These are phyloP conservation scores for Carcharodon carcharias DNA, from an alignment of 2,797 vertebrate genomes.

Conservation along the genomic window DNA sequence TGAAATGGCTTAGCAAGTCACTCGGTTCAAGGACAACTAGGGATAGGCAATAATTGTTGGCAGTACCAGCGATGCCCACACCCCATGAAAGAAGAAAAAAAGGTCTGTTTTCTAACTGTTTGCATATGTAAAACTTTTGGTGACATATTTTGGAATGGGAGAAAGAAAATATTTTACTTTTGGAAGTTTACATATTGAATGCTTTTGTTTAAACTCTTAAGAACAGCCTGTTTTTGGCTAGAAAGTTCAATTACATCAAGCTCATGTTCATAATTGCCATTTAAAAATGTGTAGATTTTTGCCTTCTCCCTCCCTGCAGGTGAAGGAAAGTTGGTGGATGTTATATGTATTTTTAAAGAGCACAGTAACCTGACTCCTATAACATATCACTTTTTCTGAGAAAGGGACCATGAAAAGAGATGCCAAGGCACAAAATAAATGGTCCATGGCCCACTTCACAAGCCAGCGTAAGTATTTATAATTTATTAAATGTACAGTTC, in stretches of 20 bases:
- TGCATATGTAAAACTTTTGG: not conserved
- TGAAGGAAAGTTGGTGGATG: not conserved
- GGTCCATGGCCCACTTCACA: too few relatives aligned
- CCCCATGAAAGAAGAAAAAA: not conserved
- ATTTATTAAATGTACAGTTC: too few relatives aligned
- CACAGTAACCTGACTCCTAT: too few relatives aligned
- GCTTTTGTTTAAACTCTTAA: not conserved
- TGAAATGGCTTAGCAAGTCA: too few relatives aligned
- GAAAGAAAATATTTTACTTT: not conserved
- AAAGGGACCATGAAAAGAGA: too few relatives aligned
- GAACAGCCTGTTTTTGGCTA: not conserved
- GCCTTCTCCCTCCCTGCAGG: not conserved
- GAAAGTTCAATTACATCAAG: not conserved
- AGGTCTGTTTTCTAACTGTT: not conserved
- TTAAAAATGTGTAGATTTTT: not conserved
- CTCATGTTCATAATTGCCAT: not conserved
- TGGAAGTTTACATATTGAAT: not conserved
- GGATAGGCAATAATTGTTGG: too few relatives aligned
- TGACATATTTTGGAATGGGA: not conserved
- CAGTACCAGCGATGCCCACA: too few relatives aligned
- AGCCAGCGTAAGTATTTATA: too few relatives aligned
- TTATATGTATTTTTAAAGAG: not conserved
- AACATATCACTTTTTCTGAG: too few relatives aligned
- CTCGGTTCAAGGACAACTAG: too few relatives aligned
- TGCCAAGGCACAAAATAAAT: too few relatives aligned